These are phyloP conservation scores for Polylopha cassiicola DNA, from an alignment of 2,888 invertebrate species.

Conservation along the genomic window DNA sequence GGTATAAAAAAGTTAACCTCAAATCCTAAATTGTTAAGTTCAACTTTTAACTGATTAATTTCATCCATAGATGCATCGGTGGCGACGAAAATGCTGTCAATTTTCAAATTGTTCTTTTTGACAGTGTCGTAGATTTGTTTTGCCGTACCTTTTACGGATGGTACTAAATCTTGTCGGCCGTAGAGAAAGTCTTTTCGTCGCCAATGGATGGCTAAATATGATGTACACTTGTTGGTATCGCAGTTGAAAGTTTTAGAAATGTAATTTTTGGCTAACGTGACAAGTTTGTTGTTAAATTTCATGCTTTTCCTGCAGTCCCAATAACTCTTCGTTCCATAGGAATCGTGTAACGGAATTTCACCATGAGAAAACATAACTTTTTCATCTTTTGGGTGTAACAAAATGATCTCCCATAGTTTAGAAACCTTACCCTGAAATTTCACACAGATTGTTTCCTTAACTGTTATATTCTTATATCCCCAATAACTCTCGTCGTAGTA, in stretches of 20 bases:
- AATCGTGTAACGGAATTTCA: slow-evolving; percentile 91
- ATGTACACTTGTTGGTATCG: slow-evolving; percentile 64
- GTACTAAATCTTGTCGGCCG: slow-evolving; percentile 84
- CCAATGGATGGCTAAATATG: slow-evolving; percentile 91
- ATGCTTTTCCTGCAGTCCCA: slow-evolving; percentile 95
- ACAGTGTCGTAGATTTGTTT: slow-evolving; percentile 82
- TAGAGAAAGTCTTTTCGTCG: slow-evolving; percentile 91
- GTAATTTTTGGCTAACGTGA: slow-evolving; percentile 82
- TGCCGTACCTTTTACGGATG: slow-evolving; percentile 86
- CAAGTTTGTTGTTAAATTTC: slow-evolving; percentile 86
- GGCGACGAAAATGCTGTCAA: slow-evolving; percentile 84
- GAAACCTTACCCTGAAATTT: slow-evolving; percentile 88
- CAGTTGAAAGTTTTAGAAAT: slow-evolving; percentile 47
- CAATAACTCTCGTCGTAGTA: slow-evolving; percentile 77
- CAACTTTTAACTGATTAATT: slow-evolving; percentile 58
- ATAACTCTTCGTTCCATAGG: slow-evolving; percentile 88
- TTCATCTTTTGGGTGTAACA: slow-evolving; percentile 52
- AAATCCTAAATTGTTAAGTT: slow-evolving; percentile 54
- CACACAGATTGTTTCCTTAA: slow-evolving; percentile 83
- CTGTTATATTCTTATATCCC: slow-evolving; percentile 83
- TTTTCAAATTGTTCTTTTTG: slow-evolving; percentile 59
- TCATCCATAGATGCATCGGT: slow-evolving; percentile 86
- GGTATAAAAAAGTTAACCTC: slow-evolving; percentile 57
- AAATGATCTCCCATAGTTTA: slow-evolving; percentile 79
- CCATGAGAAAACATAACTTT: slow-evolving; percentile 85